phyloP scores from a whole-genome alignment of 2,888 invertebrate genomes.

The Tinea trinotella region DNA sequence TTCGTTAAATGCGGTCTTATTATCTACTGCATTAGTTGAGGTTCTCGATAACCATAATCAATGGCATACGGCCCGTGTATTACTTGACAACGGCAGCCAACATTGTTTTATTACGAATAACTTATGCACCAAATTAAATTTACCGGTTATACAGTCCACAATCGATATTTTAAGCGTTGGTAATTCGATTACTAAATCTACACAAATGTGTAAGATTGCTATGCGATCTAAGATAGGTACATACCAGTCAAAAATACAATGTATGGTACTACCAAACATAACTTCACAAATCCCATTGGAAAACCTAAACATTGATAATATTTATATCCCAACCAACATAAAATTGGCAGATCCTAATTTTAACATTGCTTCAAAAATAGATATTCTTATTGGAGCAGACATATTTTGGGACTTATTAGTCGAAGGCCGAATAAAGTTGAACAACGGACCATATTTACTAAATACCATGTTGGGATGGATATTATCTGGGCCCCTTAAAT shows the following conservation, averaged over 20 bases:
- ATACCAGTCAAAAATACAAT: background rate
- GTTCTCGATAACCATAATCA: too few species aligned
- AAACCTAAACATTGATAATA: background rate
- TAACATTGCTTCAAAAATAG: slow-evolving; percentile 21
- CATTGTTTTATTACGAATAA: slow-evolving; percentile 21
- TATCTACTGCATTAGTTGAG: too few species aligned
- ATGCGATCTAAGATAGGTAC: slow-evolving; percentile 12
- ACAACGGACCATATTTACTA: slow-evolving; percentile 23
- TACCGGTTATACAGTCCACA: slow-evolving; percentile 24
- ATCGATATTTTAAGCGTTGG: slow-evolving; percentile 22
- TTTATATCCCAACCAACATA: slow-evolving; percentile 18
- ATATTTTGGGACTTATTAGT: slow-evolving; percentile 25
- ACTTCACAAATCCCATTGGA: background rate
- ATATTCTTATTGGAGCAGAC: slow-evolving; percentile 25
- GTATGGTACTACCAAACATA: slow-evolving; percentile 22
- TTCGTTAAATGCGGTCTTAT: too few species aligned
- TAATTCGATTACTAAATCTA: slow-evolving; percentile 10
- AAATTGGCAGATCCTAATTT: slow-evolving; percentile 24
- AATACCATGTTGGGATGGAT: slow-evolving; percentile 25
- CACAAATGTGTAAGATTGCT: background rate
- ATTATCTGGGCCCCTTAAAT: slow-evolving; percentile 22
- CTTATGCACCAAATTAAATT: slow-evolving; percentile 20
- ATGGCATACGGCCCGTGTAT: too few species aligned
- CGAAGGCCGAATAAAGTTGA: slow-evolving; percentile 22
- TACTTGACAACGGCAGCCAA: slow-evolving; percentile 17